A percentile compares a stretch with the other conserved stretches of the same genome.
Conservation (phyloP, 2,888 invertebrate genomes). For the Fissipunctia ypsillon region DNA sequence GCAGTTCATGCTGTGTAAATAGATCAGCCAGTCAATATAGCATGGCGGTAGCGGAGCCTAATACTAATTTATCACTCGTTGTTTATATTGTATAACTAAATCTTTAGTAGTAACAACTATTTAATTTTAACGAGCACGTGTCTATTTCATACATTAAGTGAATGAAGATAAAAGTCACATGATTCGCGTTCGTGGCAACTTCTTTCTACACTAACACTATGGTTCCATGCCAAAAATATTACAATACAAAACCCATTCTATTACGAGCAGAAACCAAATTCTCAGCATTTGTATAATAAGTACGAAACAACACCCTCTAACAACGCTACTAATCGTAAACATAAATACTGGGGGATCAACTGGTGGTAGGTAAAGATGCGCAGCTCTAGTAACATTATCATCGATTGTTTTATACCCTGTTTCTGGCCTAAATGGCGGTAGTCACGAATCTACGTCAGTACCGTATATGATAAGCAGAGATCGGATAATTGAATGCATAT, state of each 20-base stretch:
- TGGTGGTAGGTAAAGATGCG: constrained; percentile 51
- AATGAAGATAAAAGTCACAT: neutral
- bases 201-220: neutral
- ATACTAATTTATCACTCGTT: too few relatives aligned
- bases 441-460: constrained; percentile 40
- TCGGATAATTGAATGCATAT: too few relatives aligned
- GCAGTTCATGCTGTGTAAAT: neutral
- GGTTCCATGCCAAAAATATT: constrained; percentile 34
- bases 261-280: constrained; percentile 35
- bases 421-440: constrained; percentile 6
- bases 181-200: too few relatives aligned
- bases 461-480: too few relatives aligned
- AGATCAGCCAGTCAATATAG: neutral
- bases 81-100: too few relatives aligned
- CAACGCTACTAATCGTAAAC: constrained; percentile 60
- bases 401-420: constrained; percentile 36
- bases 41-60: neutral
- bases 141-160: neutral
- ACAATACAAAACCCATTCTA: constrained; percentile 41
- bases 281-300: constrained; percentile 46
- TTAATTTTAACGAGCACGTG: neutral
- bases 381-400: constrained; percentile 30
- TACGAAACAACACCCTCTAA: constrained; percentile 51
- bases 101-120: too few relatives aligned
- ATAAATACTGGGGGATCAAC: constrained; percentile 62